Conservation (phyloP, 2,797 vertebrate species). For the Crenuchus spilurus region DNA sequence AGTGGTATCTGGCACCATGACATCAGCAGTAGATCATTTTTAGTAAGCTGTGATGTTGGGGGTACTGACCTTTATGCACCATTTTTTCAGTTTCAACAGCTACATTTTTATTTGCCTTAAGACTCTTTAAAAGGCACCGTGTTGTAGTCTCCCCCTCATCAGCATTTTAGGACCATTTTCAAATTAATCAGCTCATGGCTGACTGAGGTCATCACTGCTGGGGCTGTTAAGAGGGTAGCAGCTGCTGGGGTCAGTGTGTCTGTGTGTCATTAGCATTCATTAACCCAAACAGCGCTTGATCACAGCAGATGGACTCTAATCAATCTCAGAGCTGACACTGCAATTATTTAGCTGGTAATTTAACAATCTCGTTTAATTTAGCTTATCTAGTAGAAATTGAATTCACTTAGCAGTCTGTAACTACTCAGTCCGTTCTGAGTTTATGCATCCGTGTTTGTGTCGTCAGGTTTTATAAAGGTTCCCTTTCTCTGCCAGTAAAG, state of each 20-base stretch:
- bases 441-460: too few relatives aligned
- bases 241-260: conserved; percentile 44
- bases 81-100: too few relatives aligned
- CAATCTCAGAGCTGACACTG: conserved; percentile 31
- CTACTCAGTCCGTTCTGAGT: too few relatives aligned
- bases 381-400: neutral
- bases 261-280: conserved; percentile 43
- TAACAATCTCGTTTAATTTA: neutral
- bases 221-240: conserved; percentile 24
- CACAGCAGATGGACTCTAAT: conserved; percentile 55
- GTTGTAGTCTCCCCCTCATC: neutral
- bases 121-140: too few relatives aligned
- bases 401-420: neutral
- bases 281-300: conserved; percentile 20
- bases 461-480: too few relatives aligned
- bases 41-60: too few relatives aligned
- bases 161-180: neutral
- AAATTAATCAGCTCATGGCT: conserved; percentile 12
- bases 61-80: too few relatives aligned
- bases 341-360: conserved; percentile 33
- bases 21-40: too few relatives aligned
- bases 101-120: too few relatives aligned
- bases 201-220: conserved; percentile 18
- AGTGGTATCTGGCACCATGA: too few relatives aligned
- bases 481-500: too few relatives aligned